Percentiles rank a stretch among this genome's conserved stretches.
phyloP scores from a whole-genome alignment of 2,113 vertebrate species.

The Setophaga coronata region DNA sequence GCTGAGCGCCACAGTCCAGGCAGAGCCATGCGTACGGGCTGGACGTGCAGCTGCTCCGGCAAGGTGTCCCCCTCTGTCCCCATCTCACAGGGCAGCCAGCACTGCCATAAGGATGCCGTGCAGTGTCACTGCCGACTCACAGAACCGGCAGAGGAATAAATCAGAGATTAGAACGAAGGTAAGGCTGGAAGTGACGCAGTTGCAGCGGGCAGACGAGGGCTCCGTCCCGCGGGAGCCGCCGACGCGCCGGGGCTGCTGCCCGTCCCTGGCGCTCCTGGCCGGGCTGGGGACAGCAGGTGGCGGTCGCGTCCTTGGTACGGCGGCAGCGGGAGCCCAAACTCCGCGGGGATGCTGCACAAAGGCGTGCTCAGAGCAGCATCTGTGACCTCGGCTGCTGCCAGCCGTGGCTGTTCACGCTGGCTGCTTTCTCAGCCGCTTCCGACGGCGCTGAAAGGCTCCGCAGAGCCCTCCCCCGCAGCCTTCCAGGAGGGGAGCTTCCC shows the following conservation, averaged over 20 bases:
- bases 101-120: background rate
- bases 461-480: background rate
- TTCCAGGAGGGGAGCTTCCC: background rate
- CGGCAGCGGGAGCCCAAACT: background rate
- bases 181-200: fast-evolving
- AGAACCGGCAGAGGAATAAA: fast-evolving
- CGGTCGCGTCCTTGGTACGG: background rate
- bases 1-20: fast-evolving
- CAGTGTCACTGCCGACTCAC: background rate
- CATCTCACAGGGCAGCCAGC: fast-evolving
- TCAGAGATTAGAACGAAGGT: fast-evolving
- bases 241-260: background rate
- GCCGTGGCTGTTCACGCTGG: background rate
- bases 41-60: background rate
- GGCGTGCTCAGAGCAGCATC: background rate
- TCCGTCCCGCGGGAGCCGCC: fast-evolving
- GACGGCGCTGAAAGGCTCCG: background rate
- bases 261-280: fast-evolving
- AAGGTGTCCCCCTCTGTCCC: background rate
- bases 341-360: background rate
- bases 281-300: background rate
- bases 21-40: fast-evolving
- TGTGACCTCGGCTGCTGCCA: background rate
- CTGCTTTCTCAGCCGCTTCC: background rate
- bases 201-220: fast-evolving